phyloP scores from a whole-genome alignment of 2,888 invertebrate genomes.

The Caenorhabditis imperialis region DNA sequence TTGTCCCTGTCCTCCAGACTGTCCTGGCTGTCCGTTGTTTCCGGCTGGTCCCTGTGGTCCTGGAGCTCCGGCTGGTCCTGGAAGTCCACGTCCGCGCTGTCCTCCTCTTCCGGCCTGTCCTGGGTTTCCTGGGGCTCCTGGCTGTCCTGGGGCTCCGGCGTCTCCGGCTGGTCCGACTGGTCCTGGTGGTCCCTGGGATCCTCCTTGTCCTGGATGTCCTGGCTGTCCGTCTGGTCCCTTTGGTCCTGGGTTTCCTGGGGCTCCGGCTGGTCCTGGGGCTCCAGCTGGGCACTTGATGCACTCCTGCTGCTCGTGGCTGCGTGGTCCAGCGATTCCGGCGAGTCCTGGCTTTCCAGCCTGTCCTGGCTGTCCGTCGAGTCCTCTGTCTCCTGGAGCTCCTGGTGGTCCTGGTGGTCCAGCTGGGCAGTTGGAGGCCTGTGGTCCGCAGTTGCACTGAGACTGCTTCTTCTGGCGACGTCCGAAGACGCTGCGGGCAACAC shows the following conservation, averaged over 20 bases:
- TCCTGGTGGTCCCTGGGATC: constrained; percentile 49
- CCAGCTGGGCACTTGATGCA: constrained; percentile 56
- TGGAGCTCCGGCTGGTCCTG: constrained; percentile 51
- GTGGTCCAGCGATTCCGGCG: constrained; percentile 48
- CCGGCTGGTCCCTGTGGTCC: constrained; percentile 56
- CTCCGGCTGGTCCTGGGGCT: constrained; percentile 62
- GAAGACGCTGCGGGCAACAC: constrained; percentile 45
- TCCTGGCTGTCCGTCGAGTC: constrained; percentile 55
- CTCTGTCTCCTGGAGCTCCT: constrained; percentile 59
- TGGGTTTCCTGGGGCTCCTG: constrained; percentile 49
- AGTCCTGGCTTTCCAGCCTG: constrained; percentile 53
- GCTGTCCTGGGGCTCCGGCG: constrained; percentile 48
- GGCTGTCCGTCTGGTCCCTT: constrained; percentile 57
- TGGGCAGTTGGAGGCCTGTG: constrained; percentile 58
- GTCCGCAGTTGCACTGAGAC: constrained; percentile 57
- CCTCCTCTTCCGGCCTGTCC: constrained; percentile 51
- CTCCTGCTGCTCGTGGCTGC: constrained; percentile 48
- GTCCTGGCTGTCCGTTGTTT: constrained; percentile 59
- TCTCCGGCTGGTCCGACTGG: constrained; percentile 46
- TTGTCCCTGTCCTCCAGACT: constrained; percentile 45
- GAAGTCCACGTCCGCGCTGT: constrained; percentile 45
- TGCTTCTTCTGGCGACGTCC: constrained; percentile 46
- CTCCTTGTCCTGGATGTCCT: constrained; percentile 54
- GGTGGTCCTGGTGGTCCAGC: constrained; percentile 66
- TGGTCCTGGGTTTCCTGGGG: constrained; percentile 59